These are phyloP conservation scores for Trichogramma evanescens DNA, from an alignment of 2,888 invertebrate genomes.

Conservation along the genomic window DNA sequence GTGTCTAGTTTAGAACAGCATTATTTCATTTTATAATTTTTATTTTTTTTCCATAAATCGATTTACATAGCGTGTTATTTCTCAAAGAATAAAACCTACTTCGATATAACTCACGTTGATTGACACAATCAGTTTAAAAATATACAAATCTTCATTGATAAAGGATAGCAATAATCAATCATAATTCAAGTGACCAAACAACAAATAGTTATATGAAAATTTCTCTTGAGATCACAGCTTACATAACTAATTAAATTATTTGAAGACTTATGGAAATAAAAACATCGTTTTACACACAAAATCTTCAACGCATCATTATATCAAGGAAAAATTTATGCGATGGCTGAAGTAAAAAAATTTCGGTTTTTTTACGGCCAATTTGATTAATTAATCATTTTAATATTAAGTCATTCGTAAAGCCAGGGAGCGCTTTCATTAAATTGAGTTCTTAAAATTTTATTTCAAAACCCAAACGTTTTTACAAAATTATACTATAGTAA, in stretches of 20 bases:
- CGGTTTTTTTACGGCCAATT: constrained; percentile 8
- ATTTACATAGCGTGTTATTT: constrained; percentile 8
- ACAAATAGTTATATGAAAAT: constrained; percentile 14
- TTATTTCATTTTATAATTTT: constrained; percentile 24
- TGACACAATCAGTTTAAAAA: too few relatives aligned
- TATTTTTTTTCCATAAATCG: constrained; percentile 3
- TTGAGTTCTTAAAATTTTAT: too few relatives aligned
- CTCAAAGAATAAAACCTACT: constrained; percentile 21
- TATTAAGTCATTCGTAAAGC: background rate
- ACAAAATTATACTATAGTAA: too few relatives aligned
- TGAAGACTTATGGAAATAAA: constrained; percentile 12
- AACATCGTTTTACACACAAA: constrained; percentile 15
- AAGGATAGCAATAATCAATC: too few relatives aligned
- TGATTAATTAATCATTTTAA: background rate
- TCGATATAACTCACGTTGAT: constrained; percentile 7
- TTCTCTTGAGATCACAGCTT: constrained; percentile 17
- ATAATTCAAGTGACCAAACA: background rate
- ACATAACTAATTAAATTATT: constrained; percentile 17
- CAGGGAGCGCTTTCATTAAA: background rate
- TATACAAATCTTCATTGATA: too few relatives aligned
- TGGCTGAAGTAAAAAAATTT: constrained; percentile 2
- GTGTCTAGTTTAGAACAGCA: constrained; percentile 21
- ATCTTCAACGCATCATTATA: constrained; percentile 17
- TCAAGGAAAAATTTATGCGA: constrained; percentile 17
- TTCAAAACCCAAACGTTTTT: too few relatives aligned